Percentiles rank a stretch among this genome's conserved stretches.
Evolutionary conservation across 2,797 vertebrate genomes (phyloP).

Genomic region (Thalassophryne amazonica): DNA sequence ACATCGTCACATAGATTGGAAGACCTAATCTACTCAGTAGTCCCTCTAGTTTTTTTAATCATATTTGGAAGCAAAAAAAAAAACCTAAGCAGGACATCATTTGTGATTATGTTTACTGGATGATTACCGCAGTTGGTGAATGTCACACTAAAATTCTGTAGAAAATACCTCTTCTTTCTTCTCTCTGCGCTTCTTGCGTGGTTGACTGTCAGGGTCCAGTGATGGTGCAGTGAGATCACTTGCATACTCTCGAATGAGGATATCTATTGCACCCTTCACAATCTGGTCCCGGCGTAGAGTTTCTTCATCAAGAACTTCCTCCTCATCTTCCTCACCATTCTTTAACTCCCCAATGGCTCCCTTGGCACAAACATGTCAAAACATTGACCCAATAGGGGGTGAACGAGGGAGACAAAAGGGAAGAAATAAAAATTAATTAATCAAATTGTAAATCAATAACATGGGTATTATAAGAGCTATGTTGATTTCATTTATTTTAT

Average conservation of each 20-base stretch:
- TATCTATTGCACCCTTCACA: slow-evolving; percentile 93
- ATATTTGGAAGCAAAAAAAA: too few species aligned
- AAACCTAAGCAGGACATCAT: too few species aligned
- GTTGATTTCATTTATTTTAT: background rate
- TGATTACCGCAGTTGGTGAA: too few species aligned
- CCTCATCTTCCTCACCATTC: slow-evolving; percentile 77
- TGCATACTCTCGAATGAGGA: slow-evolving; percentile 95
- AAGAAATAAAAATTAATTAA: background rate
- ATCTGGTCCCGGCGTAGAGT: slow-evolving; percentile 92
- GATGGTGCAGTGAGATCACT: slow-evolving; percentile 95
- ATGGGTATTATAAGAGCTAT: background rate
- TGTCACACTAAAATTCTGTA: background rate
- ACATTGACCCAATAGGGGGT: too few species aligned
- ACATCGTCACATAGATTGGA: too few species aligned
- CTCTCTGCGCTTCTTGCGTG: slow-evolving; percentile 97
- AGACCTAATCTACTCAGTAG: too few species aligned
- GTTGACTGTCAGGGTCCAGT: slow-evolving; percentile 91
- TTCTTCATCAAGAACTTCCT: slow-evolving; percentile 95
- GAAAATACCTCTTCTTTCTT: slow-evolving; percentile 94
- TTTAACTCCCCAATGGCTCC: slow-evolving; percentile 63
- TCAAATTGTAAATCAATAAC: background rate
- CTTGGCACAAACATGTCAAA: slow-evolving; percentile 15
- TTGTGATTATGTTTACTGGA: too few species aligned
- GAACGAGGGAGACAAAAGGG: background rate
- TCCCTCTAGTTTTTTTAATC: too few species aligned